Evolutionary conservation across 2,888 invertebrate genomes (phyloP).

Genomic region (Metalampra italica): DNA sequence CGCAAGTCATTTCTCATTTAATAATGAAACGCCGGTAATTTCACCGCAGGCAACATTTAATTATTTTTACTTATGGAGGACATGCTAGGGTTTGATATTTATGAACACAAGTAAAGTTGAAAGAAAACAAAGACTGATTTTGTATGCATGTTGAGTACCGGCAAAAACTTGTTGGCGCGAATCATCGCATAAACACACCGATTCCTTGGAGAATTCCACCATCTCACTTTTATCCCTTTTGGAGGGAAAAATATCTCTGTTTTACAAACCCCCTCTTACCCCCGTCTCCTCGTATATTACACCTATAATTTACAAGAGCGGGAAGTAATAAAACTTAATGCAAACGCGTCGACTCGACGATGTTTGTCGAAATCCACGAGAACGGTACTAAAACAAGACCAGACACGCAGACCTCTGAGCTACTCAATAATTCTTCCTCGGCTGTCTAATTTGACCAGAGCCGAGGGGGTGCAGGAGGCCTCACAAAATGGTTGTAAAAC

Average conservation of each 20-base stretch:
- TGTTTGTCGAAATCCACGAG: conserved; percentile 64
- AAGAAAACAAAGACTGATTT: too few species aligned
- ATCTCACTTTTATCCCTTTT: conserved; percentile 53
- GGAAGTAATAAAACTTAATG: conserved; percentile 74
- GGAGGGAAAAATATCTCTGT: conserved; percentile 48
- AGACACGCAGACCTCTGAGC: conserved; percentile 33
- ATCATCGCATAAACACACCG: conserved; percentile 32
- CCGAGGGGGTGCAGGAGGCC: conserved; percentile 26
- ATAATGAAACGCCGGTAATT: too few species aligned
- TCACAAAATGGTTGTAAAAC: conserved; percentile 38
- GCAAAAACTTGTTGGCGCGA: conserved; percentile 14
- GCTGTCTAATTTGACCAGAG: conserved; percentile 22
- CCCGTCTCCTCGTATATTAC: conserved; percentile 44
- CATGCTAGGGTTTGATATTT: too few species aligned
- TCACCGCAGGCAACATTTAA: too few species aligned
- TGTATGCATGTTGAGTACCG: too few species aligned
- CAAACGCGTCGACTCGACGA: conserved; percentile 55
- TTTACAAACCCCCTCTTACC: conserved; percentile 20
- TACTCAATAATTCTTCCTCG: conserved; percentile 20
- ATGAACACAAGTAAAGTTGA: too few species aligned
- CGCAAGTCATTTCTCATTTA: too few species aligned
- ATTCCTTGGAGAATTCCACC: conserved; percentile 31
- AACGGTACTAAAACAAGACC: conserved; percentile 43
- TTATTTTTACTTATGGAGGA: too few species aligned
- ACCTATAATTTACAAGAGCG: conserved; percentile 65